Percentiles rank a stretch among this genome's conserved stretches.
These are phyloP conservation scores for Salmo trutta DNA, from an alignment of 2,797 vertebrate species.

Conservation along the genomic window DNA sequence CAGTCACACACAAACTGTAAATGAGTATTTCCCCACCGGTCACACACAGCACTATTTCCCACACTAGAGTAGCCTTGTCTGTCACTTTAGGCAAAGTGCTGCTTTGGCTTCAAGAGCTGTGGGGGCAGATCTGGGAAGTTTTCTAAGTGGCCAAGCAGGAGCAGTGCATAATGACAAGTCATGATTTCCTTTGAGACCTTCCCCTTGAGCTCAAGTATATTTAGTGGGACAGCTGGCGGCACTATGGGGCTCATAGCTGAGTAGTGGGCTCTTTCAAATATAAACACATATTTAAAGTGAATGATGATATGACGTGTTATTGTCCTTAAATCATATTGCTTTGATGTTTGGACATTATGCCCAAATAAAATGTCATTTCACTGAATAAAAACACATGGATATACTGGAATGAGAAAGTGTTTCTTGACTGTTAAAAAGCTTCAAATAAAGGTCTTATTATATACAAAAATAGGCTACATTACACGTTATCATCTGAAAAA, in stretches of 20 bases:
- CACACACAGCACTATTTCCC: constrained; percentile 10
- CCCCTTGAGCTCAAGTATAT: constrained; percentile 10
- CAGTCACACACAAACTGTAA: constrained; percentile 11
- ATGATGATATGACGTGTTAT: background rate
- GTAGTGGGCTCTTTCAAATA: background rate
- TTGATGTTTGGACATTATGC: background rate
- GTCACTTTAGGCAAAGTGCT: constrained; percentile 3
- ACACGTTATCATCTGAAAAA: background rate
- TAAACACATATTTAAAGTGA: background rate
- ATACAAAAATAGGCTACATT: background rate
- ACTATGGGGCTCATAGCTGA: background rate
- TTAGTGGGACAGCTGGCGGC: background rate
- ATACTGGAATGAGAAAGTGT: background rate
- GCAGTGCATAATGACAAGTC: constrained; percentile 28
- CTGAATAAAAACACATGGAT: background rate
- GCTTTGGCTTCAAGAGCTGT: constrained; percentile 6
- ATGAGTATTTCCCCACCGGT: constrained; percentile 7
- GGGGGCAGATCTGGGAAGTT: constrained; percentile 23
- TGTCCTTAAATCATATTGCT: background rate
- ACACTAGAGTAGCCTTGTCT: constrained; percentile 15
- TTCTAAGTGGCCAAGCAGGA: constrained; percentile 18
- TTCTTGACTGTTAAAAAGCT: background rate
- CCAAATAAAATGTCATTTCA: background rate
- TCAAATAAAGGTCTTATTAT: background rate
- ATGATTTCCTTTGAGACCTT: constrained; percentile 21